These are phyloP conservation scores for Pyxicephalus adspersus DNA, from an alignment of 2,113 vertebrate genomes.

Conservation along the genomic window DNA sequence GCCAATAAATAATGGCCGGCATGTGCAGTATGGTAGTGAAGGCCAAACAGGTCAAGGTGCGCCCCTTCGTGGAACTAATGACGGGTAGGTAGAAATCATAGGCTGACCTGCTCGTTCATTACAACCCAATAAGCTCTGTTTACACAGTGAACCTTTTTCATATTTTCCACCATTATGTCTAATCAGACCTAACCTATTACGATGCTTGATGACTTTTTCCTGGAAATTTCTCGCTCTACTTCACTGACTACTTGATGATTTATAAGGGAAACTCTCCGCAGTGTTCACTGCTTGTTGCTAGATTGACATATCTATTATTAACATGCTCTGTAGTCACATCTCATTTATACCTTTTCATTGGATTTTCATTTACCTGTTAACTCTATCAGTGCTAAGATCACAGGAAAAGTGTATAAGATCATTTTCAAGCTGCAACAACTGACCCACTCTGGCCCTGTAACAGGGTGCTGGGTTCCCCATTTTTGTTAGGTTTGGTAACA, in stretches of 20 bases:
- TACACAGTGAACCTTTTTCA: neutral
- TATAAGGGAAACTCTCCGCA: conserved; percentile 44
- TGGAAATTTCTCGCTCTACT: conserved; percentile 37
- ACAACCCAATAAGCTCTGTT: no score
- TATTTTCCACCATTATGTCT: neutral
- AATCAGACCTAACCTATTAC: neutral
- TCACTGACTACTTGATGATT: conserved; percentile 27
- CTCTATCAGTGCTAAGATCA: neutral
- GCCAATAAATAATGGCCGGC: no score
- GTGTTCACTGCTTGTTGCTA: neutral
- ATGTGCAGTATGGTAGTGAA: no score
- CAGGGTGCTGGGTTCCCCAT: no score
- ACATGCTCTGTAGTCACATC: neutral
- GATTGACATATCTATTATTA: conserved; percentile 44
- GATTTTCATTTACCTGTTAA: conserved; percentile 8
- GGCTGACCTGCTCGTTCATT: no score
- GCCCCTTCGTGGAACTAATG: no score
- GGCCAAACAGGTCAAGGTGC: no score
- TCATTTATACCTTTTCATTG: conserved; percentile 5
- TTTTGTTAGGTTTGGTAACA: no score
- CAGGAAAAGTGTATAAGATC: no score
- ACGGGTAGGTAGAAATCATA: no score
- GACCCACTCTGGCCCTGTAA: no score
- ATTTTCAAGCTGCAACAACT: no score
- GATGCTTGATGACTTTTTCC: conserved; percentile 17